Base-by-base conservation (phyloP, 2,888 invertebrate species). In the Eupithecia subfuscata region DNA sequence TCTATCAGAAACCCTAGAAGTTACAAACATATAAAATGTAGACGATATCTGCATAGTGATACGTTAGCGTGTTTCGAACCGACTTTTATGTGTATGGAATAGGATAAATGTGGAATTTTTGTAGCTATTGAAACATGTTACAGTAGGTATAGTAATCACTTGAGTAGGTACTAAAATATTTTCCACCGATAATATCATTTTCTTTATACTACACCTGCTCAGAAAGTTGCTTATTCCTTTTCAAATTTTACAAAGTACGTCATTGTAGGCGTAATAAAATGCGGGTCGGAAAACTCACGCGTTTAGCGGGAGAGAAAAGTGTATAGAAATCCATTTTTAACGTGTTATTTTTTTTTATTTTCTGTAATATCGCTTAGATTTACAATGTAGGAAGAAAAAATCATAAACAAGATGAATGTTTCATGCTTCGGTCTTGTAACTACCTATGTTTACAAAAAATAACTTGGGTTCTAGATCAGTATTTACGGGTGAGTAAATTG, bases 1-100 rank as follows among this genome's bases (percentile, higher is more conserved):
- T 77, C 84, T 82, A 84, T 85, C 81, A 82, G 78, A 81, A 79
- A 78, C 78, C 69, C 70, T 79, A 77, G 68, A 73, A 80, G 63
- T 76, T 34, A 43, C 30, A 78, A 74, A 77, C 72, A 78, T 77
- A 82, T 83, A 82, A 83, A 84, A 82, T 82, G 81, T 78, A 76
- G 75, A 71, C 79, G 70, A 56, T 75, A 78, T 80, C 79, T 81
- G 73, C 76, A 78, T 81, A 80, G 75, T 79, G 75, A 79, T 75
- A 79, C 78, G 71, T 72, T 79, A 52, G 80, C 80, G 80, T 81
- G 80, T 75, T 75, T 52, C 75, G 43, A 37, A 70, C 37, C 3
- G 71, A 70, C 70, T 75, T 79, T 81, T 81, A 79, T 81, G 78
- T 74, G 78, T 78, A 2, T 2, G 30, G 30, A 30, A 30, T 71